phyloP scores from a whole-genome alignment of 2,797 vertebrate species.

The Apogon hyalosoma region DNA sequence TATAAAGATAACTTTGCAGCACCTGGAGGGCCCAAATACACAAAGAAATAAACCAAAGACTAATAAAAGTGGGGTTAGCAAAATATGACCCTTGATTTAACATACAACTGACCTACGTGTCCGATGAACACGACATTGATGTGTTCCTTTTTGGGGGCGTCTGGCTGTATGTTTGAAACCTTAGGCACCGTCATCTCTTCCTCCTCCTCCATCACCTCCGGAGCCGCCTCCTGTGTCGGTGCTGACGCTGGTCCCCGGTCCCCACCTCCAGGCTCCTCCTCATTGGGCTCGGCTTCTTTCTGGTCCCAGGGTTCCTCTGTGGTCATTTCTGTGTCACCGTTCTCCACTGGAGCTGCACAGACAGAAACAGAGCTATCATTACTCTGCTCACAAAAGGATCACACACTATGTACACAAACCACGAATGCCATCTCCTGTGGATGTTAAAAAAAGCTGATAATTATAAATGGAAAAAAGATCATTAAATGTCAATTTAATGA shows the following conservation, averaged over 20 bases:
- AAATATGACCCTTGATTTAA: too few relatives aligned
- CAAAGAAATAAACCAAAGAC: too few relatives aligned
- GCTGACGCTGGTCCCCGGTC: conserved; percentile 78
- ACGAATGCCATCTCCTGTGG: too few relatives aligned
- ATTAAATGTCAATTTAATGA: too few relatives aligned
- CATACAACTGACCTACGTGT: conserved; percentile 92
- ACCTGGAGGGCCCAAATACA: too few relatives aligned
- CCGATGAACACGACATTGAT: conserved; percentile 99
- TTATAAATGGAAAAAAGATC: too few relatives aligned
- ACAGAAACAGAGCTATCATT: conserved; percentile 18
- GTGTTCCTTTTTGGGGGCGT: conserved; percentile 96
- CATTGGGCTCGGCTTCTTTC: conserved; percentile 91
- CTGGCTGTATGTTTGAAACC: conserved; percentile 86
- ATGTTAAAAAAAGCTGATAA: too few relatives aligned
- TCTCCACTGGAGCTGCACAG: conserved; percentile 86
- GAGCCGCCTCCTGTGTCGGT: conserved; percentile 63
- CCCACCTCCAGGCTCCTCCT: conserved; percentile 88
- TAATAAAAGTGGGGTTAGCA: too few relatives aligned
- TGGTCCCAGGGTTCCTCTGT: conserved; percentile 96
- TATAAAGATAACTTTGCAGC: too few relatives aligned
- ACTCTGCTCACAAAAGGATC: not conserved
- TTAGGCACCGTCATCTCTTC: conserved; percentile 92
- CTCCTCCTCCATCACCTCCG: conserved; percentile 94
- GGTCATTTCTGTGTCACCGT: conserved; percentile 92
- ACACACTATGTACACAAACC: too few relatives aligned